Evolutionary conservation across 2,113 vertebrate species (phyloP), one percentile per base, ranked within the genome.

Genomic region (Aythya baeri): DNA sequence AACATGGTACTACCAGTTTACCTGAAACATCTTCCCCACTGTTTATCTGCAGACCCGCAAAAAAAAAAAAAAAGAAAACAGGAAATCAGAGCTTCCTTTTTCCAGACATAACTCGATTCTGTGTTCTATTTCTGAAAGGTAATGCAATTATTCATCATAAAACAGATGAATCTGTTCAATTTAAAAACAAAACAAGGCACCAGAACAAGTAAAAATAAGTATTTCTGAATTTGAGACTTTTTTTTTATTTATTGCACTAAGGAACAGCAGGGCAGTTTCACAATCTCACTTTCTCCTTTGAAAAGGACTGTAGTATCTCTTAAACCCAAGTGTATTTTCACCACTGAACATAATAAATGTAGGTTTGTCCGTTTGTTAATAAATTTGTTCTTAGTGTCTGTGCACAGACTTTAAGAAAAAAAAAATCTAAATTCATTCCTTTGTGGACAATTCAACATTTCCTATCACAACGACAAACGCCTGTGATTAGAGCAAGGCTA

Each of bases 191-290:
- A 95, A 96, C 92, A 93, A 97, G 66, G 95, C 95, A 97, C 94
- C 79, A 49, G 9, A 49, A 49, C 46, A 80, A 77, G 92, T 97
- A 79, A 96, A 86, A 85, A 20, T 18, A 61, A 91, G 20, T 52
- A 70, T 73, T 86, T 94, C 92, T 97, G 91, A 92, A 97, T 96
- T 96, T 85, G 91, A 96, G 90, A 93, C 54, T 93, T 36, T 49
- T 13, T 13, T 41, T 92, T 98, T 97, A 91, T 98, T 97, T 97
- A 97, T 96, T 97, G 97, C 98, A 97, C 98, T 97, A 97, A 97
- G 97, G 97, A 98, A 98, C 97, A 98, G 97, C 87, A 80, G 93
- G 97, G 92, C 73, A 95, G 95, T 94, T 97, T 97, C 81, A 96
- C 94, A 97, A 96, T 93, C 94, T 97, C 91, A 80, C 71, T 71